phyloP scores from a whole-genome alignment of 2,113 vertebrate genomes.

The Petrocephalus zakoni region DNA sequence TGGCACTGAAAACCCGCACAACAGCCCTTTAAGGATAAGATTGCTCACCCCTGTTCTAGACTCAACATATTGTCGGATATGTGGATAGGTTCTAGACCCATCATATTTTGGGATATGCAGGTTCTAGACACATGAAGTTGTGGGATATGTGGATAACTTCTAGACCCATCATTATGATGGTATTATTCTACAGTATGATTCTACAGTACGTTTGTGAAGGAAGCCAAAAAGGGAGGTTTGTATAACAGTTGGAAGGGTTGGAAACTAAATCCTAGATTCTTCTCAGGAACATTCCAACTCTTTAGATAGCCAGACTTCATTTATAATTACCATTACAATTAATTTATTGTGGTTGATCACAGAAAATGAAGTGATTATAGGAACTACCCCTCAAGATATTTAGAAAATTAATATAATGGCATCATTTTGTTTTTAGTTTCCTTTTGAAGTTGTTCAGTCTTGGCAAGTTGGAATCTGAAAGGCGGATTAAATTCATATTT shows the following conservation, averaged over 20 bases:
- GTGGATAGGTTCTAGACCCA: too few species aligned
- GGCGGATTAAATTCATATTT: background rate
- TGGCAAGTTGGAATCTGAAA: background rate
- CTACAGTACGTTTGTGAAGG: background rate
- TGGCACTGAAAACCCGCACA: too few species aligned
- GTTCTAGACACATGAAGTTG: too few species aligned
- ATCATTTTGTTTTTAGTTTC: background rate
- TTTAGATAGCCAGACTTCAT: background rate
- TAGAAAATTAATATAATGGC: background rate
- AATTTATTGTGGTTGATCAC: background rate
- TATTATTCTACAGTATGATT: conserved; percentile 1
- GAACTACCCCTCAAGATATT: background rate
- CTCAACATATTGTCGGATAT: too few species aligned
- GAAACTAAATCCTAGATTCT: background rate
- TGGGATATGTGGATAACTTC: too few species aligned
- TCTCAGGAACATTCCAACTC: background rate
- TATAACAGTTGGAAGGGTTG: background rate
- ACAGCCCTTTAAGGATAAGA: too few species aligned
- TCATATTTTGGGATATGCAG: too few species aligned
- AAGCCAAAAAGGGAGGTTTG: background rate
- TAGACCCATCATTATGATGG: background rate
- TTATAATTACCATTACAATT: background rate
- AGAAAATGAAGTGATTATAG: background rate
- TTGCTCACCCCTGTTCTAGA: too few species aligned
- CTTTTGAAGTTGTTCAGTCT: background rate